These are phyloP conservation scores for Acleris laterana DNA, from an alignment of 2,888 invertebrate genomes.

Conservation along the genomic window DNA sequence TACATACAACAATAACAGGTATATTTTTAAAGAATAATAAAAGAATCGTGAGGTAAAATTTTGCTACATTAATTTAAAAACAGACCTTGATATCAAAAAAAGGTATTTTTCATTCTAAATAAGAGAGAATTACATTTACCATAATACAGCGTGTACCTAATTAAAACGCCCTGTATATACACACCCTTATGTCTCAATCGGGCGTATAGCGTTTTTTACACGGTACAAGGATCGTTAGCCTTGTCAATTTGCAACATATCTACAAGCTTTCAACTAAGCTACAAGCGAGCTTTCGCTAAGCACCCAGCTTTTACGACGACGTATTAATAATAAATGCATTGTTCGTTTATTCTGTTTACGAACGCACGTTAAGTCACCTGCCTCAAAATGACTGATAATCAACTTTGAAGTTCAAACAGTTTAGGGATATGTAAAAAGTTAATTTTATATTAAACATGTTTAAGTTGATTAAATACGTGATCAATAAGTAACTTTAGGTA, in stretches of 20 bases:
- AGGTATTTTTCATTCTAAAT: no score
- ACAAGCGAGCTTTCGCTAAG: conserved; percentile 3
- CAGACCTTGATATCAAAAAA: no score
- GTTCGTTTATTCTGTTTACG: background rate
- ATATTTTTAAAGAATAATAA: no score
- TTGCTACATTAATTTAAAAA: no score
- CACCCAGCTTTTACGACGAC: conserved; percentile 14
- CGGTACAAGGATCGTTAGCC: conserved; percentile 46
- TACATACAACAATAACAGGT: no score
- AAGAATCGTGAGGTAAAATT: no score
- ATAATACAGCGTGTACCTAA: background rate
- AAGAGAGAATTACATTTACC: no score
- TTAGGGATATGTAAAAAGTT: conserved; percentile 7
- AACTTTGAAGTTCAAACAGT: conserved; percentile 21
- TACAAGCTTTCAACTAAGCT: conserved; percentile 40
- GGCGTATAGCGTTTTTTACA: conserved; percentile 43
- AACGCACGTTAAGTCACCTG: conserved; percentile 13
- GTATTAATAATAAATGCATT: conserved; percentile 8
- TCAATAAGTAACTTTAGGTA: no score
- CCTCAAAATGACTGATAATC: background rate
- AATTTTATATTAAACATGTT: conserved; percentile 1
- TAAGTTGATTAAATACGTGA: background rate
- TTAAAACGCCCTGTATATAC: conserved; percentile 18
- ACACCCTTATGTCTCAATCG: conserved; percentile 26
- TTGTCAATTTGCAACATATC: conserved; percentile 51